Conservation (phyloP, 2,888 invertebrate genomes). For the Strigamia maritima region DNA sequence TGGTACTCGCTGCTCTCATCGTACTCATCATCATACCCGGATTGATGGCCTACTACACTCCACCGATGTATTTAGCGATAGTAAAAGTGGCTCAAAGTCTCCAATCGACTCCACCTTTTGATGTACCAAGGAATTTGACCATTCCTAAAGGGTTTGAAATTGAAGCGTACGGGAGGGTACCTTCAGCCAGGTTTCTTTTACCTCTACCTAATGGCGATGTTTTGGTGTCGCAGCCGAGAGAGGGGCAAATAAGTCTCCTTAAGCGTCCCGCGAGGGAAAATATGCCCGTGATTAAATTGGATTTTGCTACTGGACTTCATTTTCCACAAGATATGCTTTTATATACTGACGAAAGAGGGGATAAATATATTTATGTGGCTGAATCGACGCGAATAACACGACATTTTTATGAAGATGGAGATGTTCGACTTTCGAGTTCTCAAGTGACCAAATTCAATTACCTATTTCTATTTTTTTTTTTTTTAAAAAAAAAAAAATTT, state of each 20-base stretch:
- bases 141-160: slow-evolving; percentile 29
- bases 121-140: neutral
- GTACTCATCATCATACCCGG: neutral
- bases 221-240: slow-evolving; percentile 23
- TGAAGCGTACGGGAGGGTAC: slow-evolving; percentile 12
- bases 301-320: neutral
- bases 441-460: neutral
- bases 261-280: no score
- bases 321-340: neutral
- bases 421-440: neutral
- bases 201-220: slow-evolving; percentile 18
- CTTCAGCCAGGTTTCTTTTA: neutral
- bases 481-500: neutral
- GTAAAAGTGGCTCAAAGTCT: neutral
- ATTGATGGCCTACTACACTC: neutral
- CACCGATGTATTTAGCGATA: neutral
- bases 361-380: slow-evolving; percentile 1
- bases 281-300: neutral
- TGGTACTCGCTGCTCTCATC: neutral
- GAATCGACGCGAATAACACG: neutral
- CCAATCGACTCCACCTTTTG: neutral
- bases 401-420: neutral
- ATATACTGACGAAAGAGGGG: neutral
- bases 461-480: neutral
- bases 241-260: slow-evolving; percentile 1